Base-by-base conservation (phyloP, 2,113 vertebrate genomes). In the Takifugu flavidus region DNA sequence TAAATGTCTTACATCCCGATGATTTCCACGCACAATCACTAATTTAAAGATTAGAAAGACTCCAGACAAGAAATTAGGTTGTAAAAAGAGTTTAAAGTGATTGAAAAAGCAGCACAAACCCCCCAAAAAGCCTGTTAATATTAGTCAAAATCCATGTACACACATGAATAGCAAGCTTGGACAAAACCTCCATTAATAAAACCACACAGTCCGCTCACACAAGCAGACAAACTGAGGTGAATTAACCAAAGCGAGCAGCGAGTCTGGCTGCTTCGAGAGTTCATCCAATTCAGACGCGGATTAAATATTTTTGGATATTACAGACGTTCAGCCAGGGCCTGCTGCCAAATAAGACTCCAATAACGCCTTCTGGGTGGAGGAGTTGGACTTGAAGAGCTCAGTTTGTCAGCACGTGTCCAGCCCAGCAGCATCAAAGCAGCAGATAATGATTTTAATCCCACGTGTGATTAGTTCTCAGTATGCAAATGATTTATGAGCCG, bases 371-470 rank as follows among this genome's bases (percentile, higher is more conserved):
- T 39, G 29, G n/a, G 5, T 11, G 7, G 6, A 47, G 12, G 7
- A 28, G 5, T n/a, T 1, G 2, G 25, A 6, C 1, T 1, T 20
- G n/a, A 49, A 4, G 29, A 14, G 25, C 65, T 75, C 79, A 83
- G 76, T 86, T 86, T 84, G 78, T 56, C 67, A 66, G 70, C 77
- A 86, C 63, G 56, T 14, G 61, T 65, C 74, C 64, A n/a, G 25
- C 49, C 31, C 75, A 82, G 70, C 65, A 78, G 67, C 45, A 10
- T 28, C 26, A 63, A 64, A 74, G 56, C 49, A 70, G 65, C 52
- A 39, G 34, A 39, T 20, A 20, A 20, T 20, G 20, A 20, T 20
- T 20, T 20, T 20, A 20, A 20, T 39, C 34, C 34, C 34, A 39
- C 7, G 34, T 39, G 34, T 39, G 34, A 39, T 39, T 39, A 39